Conservation (phyloP, 2,888 invertebrate genomes). For the Agrochola circellaris region DNA sequence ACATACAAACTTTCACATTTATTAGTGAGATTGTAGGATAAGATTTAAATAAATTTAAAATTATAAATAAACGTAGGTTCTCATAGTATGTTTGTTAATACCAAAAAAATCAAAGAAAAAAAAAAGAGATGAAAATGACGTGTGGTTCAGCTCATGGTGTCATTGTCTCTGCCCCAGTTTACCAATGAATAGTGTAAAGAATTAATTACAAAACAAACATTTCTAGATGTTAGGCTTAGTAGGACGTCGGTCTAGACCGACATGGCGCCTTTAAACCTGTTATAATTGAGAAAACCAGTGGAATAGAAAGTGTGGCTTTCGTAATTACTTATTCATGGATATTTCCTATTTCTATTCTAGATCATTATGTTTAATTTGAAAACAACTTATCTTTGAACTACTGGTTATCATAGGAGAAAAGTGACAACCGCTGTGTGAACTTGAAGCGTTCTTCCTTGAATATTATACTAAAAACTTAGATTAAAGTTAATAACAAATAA, state of each 20-base stretch:
- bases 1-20: too few relatives aligned
- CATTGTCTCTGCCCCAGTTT: constrained; percentile 20
- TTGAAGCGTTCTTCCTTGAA: constrained; percentile 11
- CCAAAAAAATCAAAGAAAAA: not conserved
- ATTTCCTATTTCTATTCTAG: constrained; percentile 29
- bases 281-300: constrained; percentile 67
- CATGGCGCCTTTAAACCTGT: constrained; percentile 60
- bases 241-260: constrained; percentile 46
- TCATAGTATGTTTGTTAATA: not conserved
- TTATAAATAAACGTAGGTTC: not conserved
- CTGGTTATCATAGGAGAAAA: constrained; percentile 29
- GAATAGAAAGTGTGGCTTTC: constrained; percentile 70
- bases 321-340: constrained; percentile 53
- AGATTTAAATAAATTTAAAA: too few relatives aligned
- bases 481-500: constrained; percentile 8
- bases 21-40: too few relatives aligned
- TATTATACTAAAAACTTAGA: not conserved
- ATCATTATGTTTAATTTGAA: constrained; percentile 2
- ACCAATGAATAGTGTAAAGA: constrained; percentile 18
- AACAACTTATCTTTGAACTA: constrained; percentile 8
- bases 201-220: constrained; percentile 26
- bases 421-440: not conserved
- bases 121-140: not conserved
- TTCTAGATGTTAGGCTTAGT: constrained; percentile 45
- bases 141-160: not conserved